phyloP scores from a whole-genome alignment of 1,140 invertebrate genomes.

The Holotrichia oblita region DNA sequence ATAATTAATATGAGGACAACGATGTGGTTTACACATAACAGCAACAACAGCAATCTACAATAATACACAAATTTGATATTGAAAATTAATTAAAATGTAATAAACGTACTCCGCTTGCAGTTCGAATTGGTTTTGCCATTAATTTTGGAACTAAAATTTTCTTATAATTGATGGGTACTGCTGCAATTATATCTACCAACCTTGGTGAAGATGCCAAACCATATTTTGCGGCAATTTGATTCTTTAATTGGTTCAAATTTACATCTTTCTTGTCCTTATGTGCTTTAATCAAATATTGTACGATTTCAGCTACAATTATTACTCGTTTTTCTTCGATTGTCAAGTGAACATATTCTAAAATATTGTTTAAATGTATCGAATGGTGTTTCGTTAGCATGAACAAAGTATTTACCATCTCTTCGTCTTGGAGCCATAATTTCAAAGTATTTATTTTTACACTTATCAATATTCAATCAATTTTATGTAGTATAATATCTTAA shows the following conservation, averaged over 20 bases:
- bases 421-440: not conserved
- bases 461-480: no score
- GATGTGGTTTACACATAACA: slow-evolving; percentile 99
- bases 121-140: slow-evolving; percentile 95
- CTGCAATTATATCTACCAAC: slow-evolving; percentile 98
- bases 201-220: slow-evolving; percentile 91
- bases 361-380: not conserved
- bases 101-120: slow-evolving; percentile 89
- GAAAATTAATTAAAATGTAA: not conserved
- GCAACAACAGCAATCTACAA: slow-evolving; percentile 96
- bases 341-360: slow-evolving; percentile 63
- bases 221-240: slow-evolving; percentile 92
- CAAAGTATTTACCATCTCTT: not conserved
- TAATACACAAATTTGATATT: slow-evolving; percentile 40
- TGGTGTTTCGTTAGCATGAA: not conserved
- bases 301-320: slow-evolving; percentile 93
- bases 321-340: slow-evolving; percentile 83
- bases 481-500: no score
- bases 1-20: slow-evolving; percentile 99
- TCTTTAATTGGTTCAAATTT: slow-evolving; percentile 95
- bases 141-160: slow-evolving; percentile 93
- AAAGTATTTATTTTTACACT: no score
- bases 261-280: slow-evolving; percentile 89
- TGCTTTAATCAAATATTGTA: slow-evolving; percentile 89
- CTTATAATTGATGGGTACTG: slow-evolving; percentile 92